Conservation (phyloP, 2,888 invertebrate species). For the Apoda limacodes region DNA sequence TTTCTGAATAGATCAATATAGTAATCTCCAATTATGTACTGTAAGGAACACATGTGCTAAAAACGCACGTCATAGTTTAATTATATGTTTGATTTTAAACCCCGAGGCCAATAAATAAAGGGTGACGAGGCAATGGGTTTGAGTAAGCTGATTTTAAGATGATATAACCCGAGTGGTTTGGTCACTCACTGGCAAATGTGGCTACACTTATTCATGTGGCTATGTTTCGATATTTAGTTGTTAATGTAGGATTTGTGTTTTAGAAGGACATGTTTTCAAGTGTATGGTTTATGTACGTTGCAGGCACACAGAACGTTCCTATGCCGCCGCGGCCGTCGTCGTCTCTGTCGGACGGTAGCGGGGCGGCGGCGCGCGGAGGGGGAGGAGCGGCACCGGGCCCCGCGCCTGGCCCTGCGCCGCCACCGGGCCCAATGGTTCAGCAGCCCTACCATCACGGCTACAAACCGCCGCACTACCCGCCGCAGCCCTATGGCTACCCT, state of each 20-base stretch:
- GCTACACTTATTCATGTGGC: slow-evolving; percentile 1
- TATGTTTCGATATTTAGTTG: slow-evolving; percentile 4
- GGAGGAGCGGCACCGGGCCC: slow-evolving; percentile 34
- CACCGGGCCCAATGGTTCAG: slow-evolving; percentile 50
- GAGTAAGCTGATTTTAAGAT: too few relatives aligned
- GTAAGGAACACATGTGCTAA: too few relatives aligned
- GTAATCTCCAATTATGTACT: too few relatives aligned
- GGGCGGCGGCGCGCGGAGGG: slow-evolving; percentile 40
- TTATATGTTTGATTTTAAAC: too few relatives aligned
- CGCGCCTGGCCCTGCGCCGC: slow-evolving; percentile 42
- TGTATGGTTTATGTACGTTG: slow-evolving; percentile 26
- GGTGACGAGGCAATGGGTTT: too few relatives aligned
- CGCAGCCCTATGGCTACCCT: slow-evolving; percentile 56
- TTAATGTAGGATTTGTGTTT: background rate
- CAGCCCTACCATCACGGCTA: slow-evolving; percentile 58
- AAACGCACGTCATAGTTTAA: too few relatives aligned
- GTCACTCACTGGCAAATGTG: background rate
- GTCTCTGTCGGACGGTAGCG: slow-evolving; percentile 72
- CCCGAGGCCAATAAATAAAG: too few relatives aligned
- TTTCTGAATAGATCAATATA: too few relatives aligned
- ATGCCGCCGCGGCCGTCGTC: slow-evolving; percentile 96
- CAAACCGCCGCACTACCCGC: slow-evolving; percentile 60
- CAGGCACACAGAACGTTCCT: slow-evolving; percentile 93
- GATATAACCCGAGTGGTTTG: too few relatives aligned
- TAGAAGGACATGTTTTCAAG: background rate